phyloP scores from a whole-genome alignment of 2,797 vertebrate species.

The Cynodonichthys magdalenae region DNA sequence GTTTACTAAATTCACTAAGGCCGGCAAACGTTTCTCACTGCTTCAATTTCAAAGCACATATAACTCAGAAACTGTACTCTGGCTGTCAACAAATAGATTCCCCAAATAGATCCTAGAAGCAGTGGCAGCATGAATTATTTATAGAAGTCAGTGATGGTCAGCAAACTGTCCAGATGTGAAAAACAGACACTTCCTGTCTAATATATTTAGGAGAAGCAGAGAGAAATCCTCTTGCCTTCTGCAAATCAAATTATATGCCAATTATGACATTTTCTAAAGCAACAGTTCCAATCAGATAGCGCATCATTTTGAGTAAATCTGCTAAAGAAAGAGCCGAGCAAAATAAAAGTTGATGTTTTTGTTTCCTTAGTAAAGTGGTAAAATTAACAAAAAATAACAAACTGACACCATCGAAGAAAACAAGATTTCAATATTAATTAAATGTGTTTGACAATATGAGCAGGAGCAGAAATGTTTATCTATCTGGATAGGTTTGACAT shows the following conservation, averaged over 20 bases:
- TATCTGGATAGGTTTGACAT: no score
- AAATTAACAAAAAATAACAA: neutral
- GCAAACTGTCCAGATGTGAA: neutral
- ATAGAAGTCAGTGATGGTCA: neutral
- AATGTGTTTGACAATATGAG: neutral
- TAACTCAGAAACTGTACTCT: conserved; percentile 16
- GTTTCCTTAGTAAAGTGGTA: neutral
- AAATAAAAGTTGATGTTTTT: neutral
- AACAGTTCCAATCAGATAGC: no score
- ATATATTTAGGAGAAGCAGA: no score
- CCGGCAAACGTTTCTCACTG: conserved; percentile 1
- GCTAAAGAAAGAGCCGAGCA: neutral
- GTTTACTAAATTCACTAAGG: neutral
- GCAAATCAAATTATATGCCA: no score
- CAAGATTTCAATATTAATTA: neutral
- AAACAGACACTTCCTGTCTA: neutral
- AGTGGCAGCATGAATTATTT: conserved; percentile 23
- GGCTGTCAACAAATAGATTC: conserved; percentile 17
- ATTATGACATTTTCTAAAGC: no score
- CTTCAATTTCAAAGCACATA: conserved; percentile 2
- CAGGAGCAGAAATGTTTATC: neutral
- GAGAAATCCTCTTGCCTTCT: no score
- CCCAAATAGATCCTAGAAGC: conserved; percentile 28
- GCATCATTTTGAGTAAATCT: neutral
- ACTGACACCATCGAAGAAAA: neutral